Conservation (phyloP, 2,113 vertebrate genomes). For the Oreochromis niloticus region DNA sequence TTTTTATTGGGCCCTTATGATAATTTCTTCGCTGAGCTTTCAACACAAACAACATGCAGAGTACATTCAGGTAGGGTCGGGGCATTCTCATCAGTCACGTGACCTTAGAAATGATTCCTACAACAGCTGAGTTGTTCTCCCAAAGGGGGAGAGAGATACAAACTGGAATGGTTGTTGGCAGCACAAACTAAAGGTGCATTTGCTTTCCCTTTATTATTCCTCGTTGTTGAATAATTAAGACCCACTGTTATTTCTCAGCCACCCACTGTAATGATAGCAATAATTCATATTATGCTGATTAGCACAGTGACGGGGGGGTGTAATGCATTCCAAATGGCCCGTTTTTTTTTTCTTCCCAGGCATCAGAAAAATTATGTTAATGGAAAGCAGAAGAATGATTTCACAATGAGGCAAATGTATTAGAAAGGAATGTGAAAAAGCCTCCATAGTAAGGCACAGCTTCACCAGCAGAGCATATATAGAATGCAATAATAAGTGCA, state of each 20-base stretch:
- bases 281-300: slow-evolving; percentile 65
- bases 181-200: slow-evolving; percentile 46
- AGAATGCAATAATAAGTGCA: not conserved
- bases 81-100: slow-evolving; percentile 8
- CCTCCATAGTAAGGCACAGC: not conserved
- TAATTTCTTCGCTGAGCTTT: not conserved
- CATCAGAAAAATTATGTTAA: slow-evolving; percentile 27
- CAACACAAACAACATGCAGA: not conserved
- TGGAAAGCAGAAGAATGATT: not conserved
- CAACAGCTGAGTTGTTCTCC: not conserved
- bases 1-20: slow-evolving; percentile 1
- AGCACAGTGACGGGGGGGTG: not conserved
- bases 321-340: slow-evolving; percentile 24
- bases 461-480: not conserved
- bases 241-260: slow-evolving; percentile 45
- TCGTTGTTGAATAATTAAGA: slow-evolving; percentile 61
- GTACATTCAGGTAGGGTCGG: not conserved
- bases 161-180: slow-evolving; percentile 35
- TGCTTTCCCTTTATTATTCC: slow-evolving; percentile 33
- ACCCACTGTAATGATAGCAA: slow-evolving; percentile 49
- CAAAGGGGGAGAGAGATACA: not conserved
- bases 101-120: not conserved
- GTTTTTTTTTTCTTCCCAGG: not conserved
- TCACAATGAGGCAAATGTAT: not conserved
- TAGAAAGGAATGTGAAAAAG: not conserved